Conservation (phyloP, 2,113 vertebrate species). For the Arothron firmamentum region DNA sequence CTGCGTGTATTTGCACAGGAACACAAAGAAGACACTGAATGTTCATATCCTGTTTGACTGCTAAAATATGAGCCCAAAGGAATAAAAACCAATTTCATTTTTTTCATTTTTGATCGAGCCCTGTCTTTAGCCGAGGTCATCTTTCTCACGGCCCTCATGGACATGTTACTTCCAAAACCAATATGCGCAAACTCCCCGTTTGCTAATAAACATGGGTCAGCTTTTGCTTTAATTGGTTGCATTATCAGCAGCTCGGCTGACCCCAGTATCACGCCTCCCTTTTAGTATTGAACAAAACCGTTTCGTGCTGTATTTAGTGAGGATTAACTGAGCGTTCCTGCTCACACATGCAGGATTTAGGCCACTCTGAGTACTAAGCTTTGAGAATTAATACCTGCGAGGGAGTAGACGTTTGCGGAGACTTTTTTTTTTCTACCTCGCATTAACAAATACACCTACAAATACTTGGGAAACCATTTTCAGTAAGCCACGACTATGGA, state of each 20-base stretch:
- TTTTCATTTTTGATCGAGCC: conserved; percentile 25
- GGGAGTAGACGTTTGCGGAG: not conserved
- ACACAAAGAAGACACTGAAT: conserved; percentile 7
- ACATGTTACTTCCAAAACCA: not conserved
- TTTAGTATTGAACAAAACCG: conserved; percentile 6
- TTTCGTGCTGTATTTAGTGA: conserved; percentile 23
- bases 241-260: not conserved
- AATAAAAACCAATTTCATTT: conserved; percentile 38
- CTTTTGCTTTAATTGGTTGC: conserved; percentile 2
- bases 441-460: conserved; percentile 17
- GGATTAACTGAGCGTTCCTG: conserved; percentile 32
- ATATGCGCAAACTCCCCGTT: no score
- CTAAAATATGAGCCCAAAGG: conserved; percentile 45
- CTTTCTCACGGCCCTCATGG: not conserved
- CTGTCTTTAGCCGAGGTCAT: conserved; percentile 5
- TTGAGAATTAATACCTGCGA: conserved; percentile 19
- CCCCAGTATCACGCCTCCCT: not conserved
- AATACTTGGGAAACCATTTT: conserved; percentile 4
- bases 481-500: conserved; percentile 18
- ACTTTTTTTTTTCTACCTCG: not conserved
- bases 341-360: conserved; percentile 33
- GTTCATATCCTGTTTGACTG: conserved; percentile 49
- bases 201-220: no score
- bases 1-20: conserved; percentile 9
- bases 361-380: conserved; percentile 14